Percentiles rank a stretch among this genome's conserved stretches.
phyloP scores from a whole-genome alignment of 2,888 invertebrate species.

The Steinernema hermaphroditum region DNA sequence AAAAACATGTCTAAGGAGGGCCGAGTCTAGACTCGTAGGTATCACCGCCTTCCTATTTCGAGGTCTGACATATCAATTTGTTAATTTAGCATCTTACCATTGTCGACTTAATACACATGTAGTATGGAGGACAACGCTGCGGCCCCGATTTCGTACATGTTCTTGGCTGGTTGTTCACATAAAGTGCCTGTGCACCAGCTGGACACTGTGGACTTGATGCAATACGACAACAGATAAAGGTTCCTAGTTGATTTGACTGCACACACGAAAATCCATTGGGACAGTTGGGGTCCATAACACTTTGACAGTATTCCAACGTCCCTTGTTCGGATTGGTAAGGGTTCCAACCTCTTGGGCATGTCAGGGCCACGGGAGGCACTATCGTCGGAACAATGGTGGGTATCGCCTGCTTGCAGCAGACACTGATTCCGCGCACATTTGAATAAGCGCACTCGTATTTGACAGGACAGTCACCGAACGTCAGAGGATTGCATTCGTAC shows the following conservation, averaged over 20 bases:
- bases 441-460: conserved; percentile 58
- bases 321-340: conserved; percentile 39
- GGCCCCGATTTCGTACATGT: conserved; percentile 43
- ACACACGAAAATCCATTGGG: conserved; percentile 50
- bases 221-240: conserved; percentile 60
- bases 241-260: conserved; percentile 45
- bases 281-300: conserved; percentile 42
- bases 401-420: conserved; percentile 54
- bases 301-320: conserved; percentile 46
- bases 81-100: conserved; percentile 45
- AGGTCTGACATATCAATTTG: too few species aligned
- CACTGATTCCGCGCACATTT: conserved; percentile 45
- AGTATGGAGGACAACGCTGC: conserved; percentile 54
- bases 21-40: too few species aligned
- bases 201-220: conserved; percentile 49
- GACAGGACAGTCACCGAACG: conserved; percentile 52
- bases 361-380: conserved; percentile 24
- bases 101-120: conserved; percentile 57
- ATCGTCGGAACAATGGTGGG: neutral
- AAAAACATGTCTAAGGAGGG: too few species aligned
- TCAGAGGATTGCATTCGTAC: conserved; percentile 48
- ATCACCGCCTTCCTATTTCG: too few species aligned
- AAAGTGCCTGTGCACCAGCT: conserved; percentile 36
- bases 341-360: conserved; percentile 55
- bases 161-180: conserved; percentile 47